phyloP scores from a whole-genome alignment of 2,797 vertebrate species.

The Rhodeus uyekii region DNA sequence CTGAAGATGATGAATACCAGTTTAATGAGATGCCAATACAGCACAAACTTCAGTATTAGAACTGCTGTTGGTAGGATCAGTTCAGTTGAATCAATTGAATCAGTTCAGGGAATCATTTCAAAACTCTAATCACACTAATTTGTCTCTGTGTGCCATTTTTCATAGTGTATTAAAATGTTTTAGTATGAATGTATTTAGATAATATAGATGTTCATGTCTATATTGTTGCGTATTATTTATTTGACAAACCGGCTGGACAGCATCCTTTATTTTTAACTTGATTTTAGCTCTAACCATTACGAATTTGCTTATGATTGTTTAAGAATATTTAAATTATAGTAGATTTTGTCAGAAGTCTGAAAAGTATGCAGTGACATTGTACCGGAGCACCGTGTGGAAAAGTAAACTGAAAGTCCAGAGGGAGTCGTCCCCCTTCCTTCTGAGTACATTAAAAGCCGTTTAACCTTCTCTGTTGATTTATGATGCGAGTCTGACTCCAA shows the following conservation, averaged over 20 bases:
- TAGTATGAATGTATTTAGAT: neutral
- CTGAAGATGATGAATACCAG: neutral
- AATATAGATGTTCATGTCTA: neutral
- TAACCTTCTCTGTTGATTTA: constrained; percentile 74
- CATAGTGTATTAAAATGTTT: neutral
- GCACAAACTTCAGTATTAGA: neutral
- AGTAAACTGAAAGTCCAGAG: constrained; percentile 47
- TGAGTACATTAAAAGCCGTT: constrained; percentile 67
- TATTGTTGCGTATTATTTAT: neutral
- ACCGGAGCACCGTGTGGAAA: constrained; percentile 43
- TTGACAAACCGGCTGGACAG: neutral
- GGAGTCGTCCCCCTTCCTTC: constrained; percentile 23
- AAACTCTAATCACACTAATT: neutral
- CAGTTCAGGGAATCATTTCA: neutral
- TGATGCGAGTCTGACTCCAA: constrained; percentile 63
- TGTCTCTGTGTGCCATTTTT: neutral
- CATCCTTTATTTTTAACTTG: neutral
- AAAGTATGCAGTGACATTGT: neutral
- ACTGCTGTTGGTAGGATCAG: neutral
- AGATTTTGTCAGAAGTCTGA: neutral
- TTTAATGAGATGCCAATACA: neutral
- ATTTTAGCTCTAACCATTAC: neutral
- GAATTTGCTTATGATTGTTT: neutral
- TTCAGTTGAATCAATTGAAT: neutral
- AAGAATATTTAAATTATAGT: neutral